phyloP scores from a whole-genome alignment of 1,140 invertebrate genomes.

The Neodiprion pinetum region DNA sequence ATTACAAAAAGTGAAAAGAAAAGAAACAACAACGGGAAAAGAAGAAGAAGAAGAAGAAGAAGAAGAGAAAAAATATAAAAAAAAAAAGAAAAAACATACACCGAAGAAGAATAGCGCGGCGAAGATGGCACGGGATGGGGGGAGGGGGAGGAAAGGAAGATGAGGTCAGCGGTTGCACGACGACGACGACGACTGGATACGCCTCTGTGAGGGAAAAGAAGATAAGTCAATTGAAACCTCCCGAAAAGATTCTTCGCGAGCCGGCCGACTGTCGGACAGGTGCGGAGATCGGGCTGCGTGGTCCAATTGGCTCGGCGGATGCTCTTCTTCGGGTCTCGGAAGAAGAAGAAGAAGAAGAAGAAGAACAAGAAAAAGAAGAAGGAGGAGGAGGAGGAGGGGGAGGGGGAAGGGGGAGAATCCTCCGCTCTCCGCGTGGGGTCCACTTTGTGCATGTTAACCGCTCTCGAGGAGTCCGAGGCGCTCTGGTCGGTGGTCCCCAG shows the following conservation, averaged over 20 bases:
- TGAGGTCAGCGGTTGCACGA: not conserved
- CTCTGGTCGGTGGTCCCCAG: not conserved
- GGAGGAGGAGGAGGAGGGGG: too few relatives aligned
- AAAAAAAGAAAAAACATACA: not conserved
- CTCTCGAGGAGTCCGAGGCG: not conserved
- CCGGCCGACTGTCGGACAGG: not conserved
- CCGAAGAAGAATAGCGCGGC: not conserved
- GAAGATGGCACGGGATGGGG: not conserved
- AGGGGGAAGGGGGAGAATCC: not conserved
- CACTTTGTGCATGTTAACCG: constrained; percentile 7
- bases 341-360: too few relatives aligned
- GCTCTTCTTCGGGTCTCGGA: not conserved
- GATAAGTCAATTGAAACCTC: constrained; percentile 7
- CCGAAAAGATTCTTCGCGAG: not conserved
- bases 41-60: not conserved
- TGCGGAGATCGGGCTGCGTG: not conserved
- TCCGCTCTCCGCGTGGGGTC: not conserved
- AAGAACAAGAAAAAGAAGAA: too few relatives aligned
- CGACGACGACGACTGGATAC: not conserved
- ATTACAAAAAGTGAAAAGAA: not conserved
- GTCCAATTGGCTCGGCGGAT: constrained; percentile 4
- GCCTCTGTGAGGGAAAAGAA: not conserved
- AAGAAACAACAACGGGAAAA: not conserved
- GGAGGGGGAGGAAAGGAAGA: not conserved
- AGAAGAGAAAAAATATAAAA: not conserved